Conservation (phyloP, 2,113 vertebrate genomes). For the Gnathonemus echidnorhynchus region DNA sequence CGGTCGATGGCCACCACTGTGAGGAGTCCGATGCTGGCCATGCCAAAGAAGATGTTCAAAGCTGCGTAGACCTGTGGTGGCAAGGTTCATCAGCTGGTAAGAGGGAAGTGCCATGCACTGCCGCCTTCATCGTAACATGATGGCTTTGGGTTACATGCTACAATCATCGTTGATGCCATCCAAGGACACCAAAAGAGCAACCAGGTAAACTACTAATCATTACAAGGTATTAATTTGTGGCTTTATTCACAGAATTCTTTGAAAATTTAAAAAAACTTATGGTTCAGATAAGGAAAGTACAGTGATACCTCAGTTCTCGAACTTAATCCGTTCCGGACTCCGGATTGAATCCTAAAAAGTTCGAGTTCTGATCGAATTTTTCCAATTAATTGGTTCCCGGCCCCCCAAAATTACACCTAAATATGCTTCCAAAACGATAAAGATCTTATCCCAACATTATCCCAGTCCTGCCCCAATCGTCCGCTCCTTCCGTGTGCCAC, state of each 20-base stretch:
- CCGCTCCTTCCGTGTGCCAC: no score
- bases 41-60: constrained; percentile 96
- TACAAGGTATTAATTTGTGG: not conserved
- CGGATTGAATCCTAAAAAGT: no score
- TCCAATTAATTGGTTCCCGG: no score
- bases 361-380: no score
- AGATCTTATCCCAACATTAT: no score
- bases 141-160: not conserved
- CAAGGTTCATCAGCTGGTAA: not conserved
- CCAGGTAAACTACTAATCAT: not conserved
- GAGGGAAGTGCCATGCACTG: not conserved
- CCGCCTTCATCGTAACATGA: not conserved
- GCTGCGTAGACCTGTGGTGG: constrained; percentile 84
- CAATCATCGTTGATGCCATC: not conserved
- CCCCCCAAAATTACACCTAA: no score
- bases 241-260: not conserved
- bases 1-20: constrained; percentile 87
- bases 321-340: no score
- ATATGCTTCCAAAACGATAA: no score
- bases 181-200: not conserved
- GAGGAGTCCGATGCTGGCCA: constrained; percentile 94
- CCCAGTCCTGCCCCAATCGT: no score
- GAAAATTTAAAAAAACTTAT: not conserved
- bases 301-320: no score
- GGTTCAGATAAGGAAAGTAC: not conserved